Evolutionary conservation across 1,140 invertebrate species (phyloP), one percentile per base, ranked within the genome.

Genomic region (Euwallacea similis): DNA sequence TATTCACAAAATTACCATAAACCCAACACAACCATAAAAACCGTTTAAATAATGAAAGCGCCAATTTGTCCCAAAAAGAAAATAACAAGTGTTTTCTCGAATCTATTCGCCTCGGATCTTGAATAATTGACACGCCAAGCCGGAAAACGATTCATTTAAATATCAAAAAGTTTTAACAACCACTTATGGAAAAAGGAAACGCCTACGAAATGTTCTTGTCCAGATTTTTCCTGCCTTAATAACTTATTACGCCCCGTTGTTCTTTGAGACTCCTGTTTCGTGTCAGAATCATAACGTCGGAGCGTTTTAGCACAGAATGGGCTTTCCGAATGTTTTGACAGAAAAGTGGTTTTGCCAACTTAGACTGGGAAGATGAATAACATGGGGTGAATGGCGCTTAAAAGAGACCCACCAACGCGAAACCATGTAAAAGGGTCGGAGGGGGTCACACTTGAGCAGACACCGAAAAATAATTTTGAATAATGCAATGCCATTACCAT

Each of bases 401-500:
- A 66, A 41, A 42, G 53, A 42, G 64, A 66, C 64, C 64, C 64
- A 66, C 64, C 64, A 66, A 33, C 64, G 11, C 41, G 50, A 44
- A 56, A 56, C 46, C 46, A 50, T 50, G 46, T 50, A 50, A 10
- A 50, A 64, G 62, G 46, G 44, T 43, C 21, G 15, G 59, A 65
- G 62, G 62, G 62, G 62, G 69, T 71, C 61, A 71, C 61, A 65
- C 69, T 71, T 50, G 69, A 71, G 53, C 13, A 65, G 62, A 58
- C 44, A 44, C 62, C 50, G 44, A 62, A 69, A 55, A 69, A 69
- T 63, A 68, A 66, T 66, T 71, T 71, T 71, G 46, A 71, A 71
- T 71, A 71, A 64, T 71, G 50, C 66, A 15, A 15, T 42, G 44
- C 47, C 68, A 69, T 62, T 69, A 69, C 59, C 69, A 73, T 74